A percentile compares a stretch with the other conserved stretches of the same genome.
These are phyloP conservation scores for Arnoldichthys spilopterus DNA, from an alignment of 2,797 vertebrate species.

Conservation along the genomic window DNA sequence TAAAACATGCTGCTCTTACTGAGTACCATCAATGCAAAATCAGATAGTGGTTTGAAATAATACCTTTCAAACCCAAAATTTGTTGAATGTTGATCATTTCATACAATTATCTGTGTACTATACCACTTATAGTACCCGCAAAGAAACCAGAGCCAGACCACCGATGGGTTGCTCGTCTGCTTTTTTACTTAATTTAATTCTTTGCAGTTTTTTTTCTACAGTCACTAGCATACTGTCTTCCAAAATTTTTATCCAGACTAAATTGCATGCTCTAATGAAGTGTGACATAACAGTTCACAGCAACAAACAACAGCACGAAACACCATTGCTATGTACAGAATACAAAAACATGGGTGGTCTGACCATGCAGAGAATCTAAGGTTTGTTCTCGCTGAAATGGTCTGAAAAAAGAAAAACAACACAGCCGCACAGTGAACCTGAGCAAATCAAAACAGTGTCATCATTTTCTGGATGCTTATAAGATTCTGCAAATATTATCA, in stretches of 20 bases:
- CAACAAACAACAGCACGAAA: neutral
- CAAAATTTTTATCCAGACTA: neutral
- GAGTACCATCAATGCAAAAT: too few relatives aligned
- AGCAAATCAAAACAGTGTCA: neutral
- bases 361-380: neutral
- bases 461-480: neutral
- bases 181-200: neutral
- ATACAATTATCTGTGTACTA: too few relatives aligned
- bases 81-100: too few relatives aligned
- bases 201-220: neutral
- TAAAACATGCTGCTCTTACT: too few relatives aligned
- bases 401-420: neutral
- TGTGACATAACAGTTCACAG: neutral
- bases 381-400: neutral
- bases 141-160: too few relatives aligned
- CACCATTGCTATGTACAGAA: neutral
- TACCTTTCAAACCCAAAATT: too few relatives aligned
- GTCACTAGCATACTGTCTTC: neutral
- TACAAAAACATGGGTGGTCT: slow-evolving; percentile 5
- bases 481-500: neutral
- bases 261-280: neutral
- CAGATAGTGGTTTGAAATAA: too few relatives aligned
- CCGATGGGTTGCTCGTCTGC: too few relatives aligned
- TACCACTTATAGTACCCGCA: too few relatives aligned
- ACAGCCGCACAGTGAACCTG: neutral